Evolutionary conservation across 2,888 invertebrate species (phyloP).

Genomic region (Lydus trimaculatus): DNA sequence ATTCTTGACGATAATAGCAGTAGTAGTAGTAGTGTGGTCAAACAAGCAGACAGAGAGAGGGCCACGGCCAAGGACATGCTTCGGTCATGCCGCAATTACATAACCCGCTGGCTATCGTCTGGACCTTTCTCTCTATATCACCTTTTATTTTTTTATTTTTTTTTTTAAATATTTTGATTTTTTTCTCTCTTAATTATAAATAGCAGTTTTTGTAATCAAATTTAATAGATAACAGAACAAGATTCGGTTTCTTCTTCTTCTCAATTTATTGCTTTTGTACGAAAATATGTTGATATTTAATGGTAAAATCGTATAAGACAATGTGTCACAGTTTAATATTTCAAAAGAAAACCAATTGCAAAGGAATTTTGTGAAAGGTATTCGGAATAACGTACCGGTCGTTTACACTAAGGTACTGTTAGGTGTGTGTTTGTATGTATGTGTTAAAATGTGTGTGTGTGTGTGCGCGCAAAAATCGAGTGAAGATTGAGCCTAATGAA

Average conservation of each 20-base stretch:
- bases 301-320: not conserved
- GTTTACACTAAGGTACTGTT: slow-evolving; percentile 32
- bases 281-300: too few relatives aligned
- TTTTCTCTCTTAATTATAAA: not conserved
- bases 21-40: too few relatives aligned
- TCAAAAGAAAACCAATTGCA: not conserved
- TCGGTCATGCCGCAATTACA: slow-evolving; percentile 11
- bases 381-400: slow-evolving; percentile 26
- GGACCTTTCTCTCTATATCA: slow-evolving; percentile 2
- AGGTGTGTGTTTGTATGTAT: slow-evolving; percentile 7
- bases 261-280: too few relatives aligned
- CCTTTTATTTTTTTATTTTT: not conserved
- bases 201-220: too few relatives aligned
- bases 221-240: too few relatives aligned
- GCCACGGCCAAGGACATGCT: slow-evolving; percentile 27
- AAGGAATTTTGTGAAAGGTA: slow-evolving; percentile 22
- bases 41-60: not conserved
- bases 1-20: not conserved
- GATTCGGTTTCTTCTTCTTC: too few relatives aligned
- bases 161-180: not conserved
- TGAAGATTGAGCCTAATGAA: slow-evolving; percentile 4
- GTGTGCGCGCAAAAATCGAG: not conserved
- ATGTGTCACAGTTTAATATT: not conserved
- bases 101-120: slow-evolving; percentile 15
- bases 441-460: not conserved